A percentile compares a stretch with the other conserved stretches of the same genome.
These are phyloP conservation scores for Ferrisia virgata DNA, from an alignment of 2,888 invertebrate genomes.

Conservation along the genomic window DNA sequence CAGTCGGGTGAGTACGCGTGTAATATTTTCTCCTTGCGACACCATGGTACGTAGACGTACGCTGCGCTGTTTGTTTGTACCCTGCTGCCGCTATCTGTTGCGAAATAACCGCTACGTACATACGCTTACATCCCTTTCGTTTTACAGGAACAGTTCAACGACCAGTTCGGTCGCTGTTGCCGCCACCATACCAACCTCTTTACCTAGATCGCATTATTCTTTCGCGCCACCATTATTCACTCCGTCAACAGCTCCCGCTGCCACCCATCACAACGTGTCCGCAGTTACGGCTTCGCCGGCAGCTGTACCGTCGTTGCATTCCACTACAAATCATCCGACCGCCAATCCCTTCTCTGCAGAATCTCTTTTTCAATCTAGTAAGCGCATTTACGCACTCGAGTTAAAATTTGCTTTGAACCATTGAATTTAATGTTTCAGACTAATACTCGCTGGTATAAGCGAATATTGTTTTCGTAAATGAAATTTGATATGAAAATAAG, in stretches of 20 bases:
- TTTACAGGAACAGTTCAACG: slow-evolving; percentile 48
- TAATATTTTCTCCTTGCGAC: too few species aligned
- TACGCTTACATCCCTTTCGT: not conserved
- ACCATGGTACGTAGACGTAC: too few species aligned
- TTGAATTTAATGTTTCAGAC: too few species aligned
- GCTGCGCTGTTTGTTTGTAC: too few species aligned
- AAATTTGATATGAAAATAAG: too few species aligned
- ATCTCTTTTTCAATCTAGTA: slow-evolving; percentile 80
- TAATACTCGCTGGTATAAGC: too few species aligned
- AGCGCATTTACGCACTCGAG: slow-evolving; percentile 53
- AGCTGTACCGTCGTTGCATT: slow-evolving; percentile 49
- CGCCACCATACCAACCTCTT: slow-evolving; percentile 51
- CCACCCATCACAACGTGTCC: slow-evolving; percentile 54
- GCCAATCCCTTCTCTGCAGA: slow-evolving; percentile 85
- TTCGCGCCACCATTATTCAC: slow-evolving; percentile 69
- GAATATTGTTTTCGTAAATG: too few species aligned
- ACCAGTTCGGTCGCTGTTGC: slow-evolving; percentile 56
- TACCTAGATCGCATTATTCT: slow-evolving; percentile 53
- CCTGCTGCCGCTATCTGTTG: too few species aligned
- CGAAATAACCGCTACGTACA: not conserved
- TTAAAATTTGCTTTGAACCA: too few species aligned
- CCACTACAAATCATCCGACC: slow-evolving; percentile 56
- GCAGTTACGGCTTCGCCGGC: slow-evolving; percentile 53
- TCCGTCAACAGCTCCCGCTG: slow-evolving; percentile 57
- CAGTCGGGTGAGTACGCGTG: slow-evolving; percentile 49